These are phyloP conservation scores for Galeruca laticollis DNA, from an alignment of 2,888 invertebrate species.

Conservation along the genomic window DNA sequence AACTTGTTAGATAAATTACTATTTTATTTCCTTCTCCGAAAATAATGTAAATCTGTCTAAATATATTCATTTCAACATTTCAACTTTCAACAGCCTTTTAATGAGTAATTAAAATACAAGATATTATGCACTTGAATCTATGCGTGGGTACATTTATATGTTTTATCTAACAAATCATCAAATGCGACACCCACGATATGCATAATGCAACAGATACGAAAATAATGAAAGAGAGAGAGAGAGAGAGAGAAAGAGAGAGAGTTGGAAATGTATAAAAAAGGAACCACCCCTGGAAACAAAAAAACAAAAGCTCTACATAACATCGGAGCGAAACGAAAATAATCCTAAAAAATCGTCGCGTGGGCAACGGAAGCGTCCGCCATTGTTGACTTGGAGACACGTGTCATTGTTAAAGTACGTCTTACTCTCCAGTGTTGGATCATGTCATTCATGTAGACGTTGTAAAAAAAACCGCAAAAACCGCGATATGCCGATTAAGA, in stretches of 20 bases:
- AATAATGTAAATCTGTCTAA: not conserved
- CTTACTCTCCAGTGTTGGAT: not conserved
- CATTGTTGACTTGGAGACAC: constrained; percentile 2
- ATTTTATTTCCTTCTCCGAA: too few relatives aligned
- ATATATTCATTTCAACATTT: not conserved
- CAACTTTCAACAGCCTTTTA: not conserved
- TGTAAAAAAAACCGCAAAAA: not conserved
- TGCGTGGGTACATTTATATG: not conserved
- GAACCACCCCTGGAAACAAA: not conserved
- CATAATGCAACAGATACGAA: constrained; percentile 4
- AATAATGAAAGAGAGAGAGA: too few relatives aligned
- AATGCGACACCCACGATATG: not conserved
- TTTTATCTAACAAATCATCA: constrained; percentile 1
- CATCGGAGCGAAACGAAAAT: not conserved
- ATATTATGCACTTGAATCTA: not conserved
- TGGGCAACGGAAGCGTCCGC: constrained; percentile 1
- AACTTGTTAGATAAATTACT: too few relatives aligned
- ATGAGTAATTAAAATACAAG: not conserved
- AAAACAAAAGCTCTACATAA: not conserved
- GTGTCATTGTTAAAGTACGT: not conserved
- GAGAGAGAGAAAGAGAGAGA: not conserved
- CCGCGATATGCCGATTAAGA: not conserved
- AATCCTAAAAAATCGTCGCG: not conserved
- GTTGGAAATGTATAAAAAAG: constrained; percentile 2
- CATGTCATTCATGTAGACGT: not conserved